These are phyloP conservation scores for Limnodromus scolopaceus DNA, from an alignment of 2,797 vertebrate species.

Conservation along the genomic window DNA sequence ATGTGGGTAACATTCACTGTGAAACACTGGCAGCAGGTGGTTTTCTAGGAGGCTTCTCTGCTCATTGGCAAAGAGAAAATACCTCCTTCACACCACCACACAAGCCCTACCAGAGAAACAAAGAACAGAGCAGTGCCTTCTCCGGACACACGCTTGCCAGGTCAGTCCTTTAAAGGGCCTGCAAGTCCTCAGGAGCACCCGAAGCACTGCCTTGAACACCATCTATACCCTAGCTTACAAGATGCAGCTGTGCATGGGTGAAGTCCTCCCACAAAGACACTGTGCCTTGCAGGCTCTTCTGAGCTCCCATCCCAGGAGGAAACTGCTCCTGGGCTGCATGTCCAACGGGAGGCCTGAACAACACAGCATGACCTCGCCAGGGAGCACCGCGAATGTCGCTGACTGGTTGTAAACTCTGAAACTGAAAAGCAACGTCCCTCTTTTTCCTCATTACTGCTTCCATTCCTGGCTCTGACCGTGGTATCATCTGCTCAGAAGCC, in stretches of 20 bases:
- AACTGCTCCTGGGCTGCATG: background rate
- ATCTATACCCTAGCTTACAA: background rate
- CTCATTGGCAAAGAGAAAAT: slow-evolving; percentile 4
- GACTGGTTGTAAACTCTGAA: background rate
- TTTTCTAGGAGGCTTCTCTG: slow-evolving; percentile 24
- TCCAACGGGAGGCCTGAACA: background rate
- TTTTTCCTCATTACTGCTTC: background rate
- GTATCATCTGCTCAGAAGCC: background rate
- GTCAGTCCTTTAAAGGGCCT: background rate
- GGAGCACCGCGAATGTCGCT: rapidly evolving
- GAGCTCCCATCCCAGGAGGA: background rate
- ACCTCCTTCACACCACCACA: background rate
- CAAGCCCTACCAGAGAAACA: background rate
- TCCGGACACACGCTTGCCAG: background rate
- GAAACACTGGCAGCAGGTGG: background rate
- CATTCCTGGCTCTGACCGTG: background rate
- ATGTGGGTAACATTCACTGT: background rate
- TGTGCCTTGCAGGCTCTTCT: background rate
- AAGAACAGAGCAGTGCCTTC: slow-evolving; percentile 1
- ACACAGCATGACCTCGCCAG: background rate
- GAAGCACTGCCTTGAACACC: background rate
- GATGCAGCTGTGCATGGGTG: background rate
- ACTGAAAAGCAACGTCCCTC: background rate
- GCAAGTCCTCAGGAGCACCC: background rate
- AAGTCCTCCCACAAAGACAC: background rate